Conservation (phyloP, 1,140 invertebrate species). For the Coptotermes formosanus region DNA sequence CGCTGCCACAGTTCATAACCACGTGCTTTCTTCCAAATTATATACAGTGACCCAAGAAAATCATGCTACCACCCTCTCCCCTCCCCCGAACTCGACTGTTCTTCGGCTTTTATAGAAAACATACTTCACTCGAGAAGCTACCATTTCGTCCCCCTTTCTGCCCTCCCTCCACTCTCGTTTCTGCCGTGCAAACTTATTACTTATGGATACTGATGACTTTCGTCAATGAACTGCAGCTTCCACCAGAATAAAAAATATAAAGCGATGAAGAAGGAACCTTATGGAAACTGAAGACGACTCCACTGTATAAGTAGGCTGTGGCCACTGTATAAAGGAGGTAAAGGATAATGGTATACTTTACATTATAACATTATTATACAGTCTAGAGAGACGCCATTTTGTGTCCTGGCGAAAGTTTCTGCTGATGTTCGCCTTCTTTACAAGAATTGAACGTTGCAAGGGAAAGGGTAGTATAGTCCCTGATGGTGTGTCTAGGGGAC, state of each 20-base stretch:
- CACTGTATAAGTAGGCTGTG: slow-evolving; percentile 25
- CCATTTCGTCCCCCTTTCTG: not conserved
- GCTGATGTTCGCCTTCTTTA: not conserved
- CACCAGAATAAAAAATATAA: not conserved
- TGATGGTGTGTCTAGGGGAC: not conserved
- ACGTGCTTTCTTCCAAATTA: not conserved
- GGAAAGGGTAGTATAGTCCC: not conserved
- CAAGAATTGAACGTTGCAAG: not conserved
- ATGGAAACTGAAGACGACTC: slow-evolving; percentile 19
- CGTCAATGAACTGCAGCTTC: slow-evolving; percentile 32
- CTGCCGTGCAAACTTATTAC: slow-evolving; percentile 30
- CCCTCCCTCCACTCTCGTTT: not conserved
- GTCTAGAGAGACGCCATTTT: slow-evolving; percentile 24
- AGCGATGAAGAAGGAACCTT: not conserved
- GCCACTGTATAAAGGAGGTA: slow-evolving; percentile 18
- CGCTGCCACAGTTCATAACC: not conserved
- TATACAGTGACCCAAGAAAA: slow-evolving; percentile 12
- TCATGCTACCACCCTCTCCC: not conserved
- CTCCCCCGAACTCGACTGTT: not conserved
- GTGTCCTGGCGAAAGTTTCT: slow-evolving; percentile 1
- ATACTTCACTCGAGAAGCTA: not conserved
- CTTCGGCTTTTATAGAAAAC: slow-evolving; percentile 11
- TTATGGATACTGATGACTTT: slow-evolving; percentile 34
- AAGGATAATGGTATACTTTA: slow-evolving; percentile 32
- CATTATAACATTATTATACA: slow-evolving; percentile 33